phyloP scores from a whole-genome alignment of 35 echinoderm and acorn worm genomes.

The Ptychodera flava region DNA sequence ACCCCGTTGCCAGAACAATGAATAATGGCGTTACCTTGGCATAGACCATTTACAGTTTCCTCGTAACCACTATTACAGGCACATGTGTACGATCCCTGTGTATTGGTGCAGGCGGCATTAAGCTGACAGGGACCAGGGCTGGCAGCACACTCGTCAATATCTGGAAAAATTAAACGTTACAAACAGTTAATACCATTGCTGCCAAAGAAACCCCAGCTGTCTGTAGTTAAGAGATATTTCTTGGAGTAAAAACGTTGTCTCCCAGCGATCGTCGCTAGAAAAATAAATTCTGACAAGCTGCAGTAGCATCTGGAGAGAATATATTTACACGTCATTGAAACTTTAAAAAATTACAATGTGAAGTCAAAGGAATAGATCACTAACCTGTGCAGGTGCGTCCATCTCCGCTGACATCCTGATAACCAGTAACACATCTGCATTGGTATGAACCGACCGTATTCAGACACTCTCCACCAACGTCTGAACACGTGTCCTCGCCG shows the following conservation, averaged over 20 bases:
- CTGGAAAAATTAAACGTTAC: conserved; percentile 8
- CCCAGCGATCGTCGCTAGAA: too few relatives aligned
- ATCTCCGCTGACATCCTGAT: conserved; percentile 16
- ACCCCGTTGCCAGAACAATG: too few relatives aligned
- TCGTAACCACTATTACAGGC: conserved; percentile 31
- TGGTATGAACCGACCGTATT: conserved; percentile 18
- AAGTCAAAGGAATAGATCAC: too few relatives aligned
- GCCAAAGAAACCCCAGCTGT: too few relatives aligned
- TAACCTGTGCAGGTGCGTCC: too few relatives aligned
- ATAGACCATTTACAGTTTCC: conserved; percentile 37
- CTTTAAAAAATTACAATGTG: too few relatives aligned
- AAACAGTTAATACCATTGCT: neutral
- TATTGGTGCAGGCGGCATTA: conserved; percentile 38
- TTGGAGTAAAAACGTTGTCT: too few relatives aligned
- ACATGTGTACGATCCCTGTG: conserved; percentile 42
- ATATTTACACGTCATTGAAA: too few relatives aligned
- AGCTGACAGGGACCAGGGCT: conserved; percentile 24
- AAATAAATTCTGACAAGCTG: too few relatives aligned
- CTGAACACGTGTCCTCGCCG: neutral
- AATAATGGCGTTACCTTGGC: too few relatives aligned
- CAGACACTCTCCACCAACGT: conserved; percentile 1
- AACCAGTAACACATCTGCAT: conserved; percentile 15
- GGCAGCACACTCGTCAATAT: conserved; percentile 44
- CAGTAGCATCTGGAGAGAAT: too few relatives aligned
- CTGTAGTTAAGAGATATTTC: too few relatives aligned